phyloP scores from a whole-genome alignment of 2,888 invertebrate species.

The Eupithecia dodoneata region DNA sequence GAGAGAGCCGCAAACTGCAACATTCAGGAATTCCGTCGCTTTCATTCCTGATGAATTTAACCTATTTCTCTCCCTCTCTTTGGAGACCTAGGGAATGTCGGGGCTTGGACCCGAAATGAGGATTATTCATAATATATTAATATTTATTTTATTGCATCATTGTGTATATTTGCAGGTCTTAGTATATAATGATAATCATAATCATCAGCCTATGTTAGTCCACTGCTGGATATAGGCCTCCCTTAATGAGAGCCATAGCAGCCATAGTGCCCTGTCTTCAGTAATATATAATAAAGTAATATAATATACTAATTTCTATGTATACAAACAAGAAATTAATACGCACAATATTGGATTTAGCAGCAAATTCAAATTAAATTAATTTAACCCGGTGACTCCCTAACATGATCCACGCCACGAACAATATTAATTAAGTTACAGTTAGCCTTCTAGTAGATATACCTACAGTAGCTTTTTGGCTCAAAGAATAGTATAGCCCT shows the following conservation, averaged over 20 bases:
- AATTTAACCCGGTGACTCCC: not conserved
- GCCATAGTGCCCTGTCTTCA: too few relatives aligned
- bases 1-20: slow-evolving; percentile 29
- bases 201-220: too few relatives aligned
- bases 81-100: not conserved
- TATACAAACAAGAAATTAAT: slow-evolving; percentile 2
- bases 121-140: too few relatives aligned
- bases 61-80: slow-evolving; percentile 13
- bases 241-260: too few relatives aligned
- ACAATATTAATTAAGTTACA: not conserved
- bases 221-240: too few relatives aligned
- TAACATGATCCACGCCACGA: not conserved
- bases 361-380: not conserved
- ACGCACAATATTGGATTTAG: not conserved
- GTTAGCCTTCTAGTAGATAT: not conserved
- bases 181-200: too few relatives aligned
- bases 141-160: too few relatives aligned
- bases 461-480: not conserved
- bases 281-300: too few relatives aligned
- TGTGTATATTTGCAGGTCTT: too few relatives aligned
- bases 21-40: slow-evolving; percentile 33
- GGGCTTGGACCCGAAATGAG: slow-evolving; percentile 6
- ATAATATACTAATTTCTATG: not conserved
- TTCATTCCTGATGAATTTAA: slow-evolving; percentile 40
- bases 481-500: not conserved